A percentile compares a stretch with the other conserved stretches of the same genome.
phyloP scores from a whole-genome alignment of 2,797 vertebrate genomes.

The Tarsius wallacei region DNA sequence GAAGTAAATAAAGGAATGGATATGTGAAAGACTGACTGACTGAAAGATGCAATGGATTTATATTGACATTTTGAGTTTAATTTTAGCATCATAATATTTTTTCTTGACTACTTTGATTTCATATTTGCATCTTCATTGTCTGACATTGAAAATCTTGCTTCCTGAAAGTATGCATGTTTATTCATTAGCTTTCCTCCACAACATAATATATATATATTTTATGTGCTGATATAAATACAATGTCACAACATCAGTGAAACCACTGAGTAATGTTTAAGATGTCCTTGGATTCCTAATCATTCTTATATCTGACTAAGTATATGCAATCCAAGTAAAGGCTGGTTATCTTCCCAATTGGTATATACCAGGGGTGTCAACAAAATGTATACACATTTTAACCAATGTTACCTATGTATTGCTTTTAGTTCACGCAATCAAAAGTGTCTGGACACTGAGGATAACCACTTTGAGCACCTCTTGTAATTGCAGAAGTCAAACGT shows the following conservation, averaged over 20 bases:
- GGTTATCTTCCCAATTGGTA: neutral
- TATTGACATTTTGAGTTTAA: neutral
- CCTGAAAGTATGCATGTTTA: neutral
- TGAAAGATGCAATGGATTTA: constrained; percentile 3
- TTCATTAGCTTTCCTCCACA: neutral
- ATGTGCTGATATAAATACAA: neutral
- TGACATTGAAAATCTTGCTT: neutral
- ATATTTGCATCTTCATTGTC: neutral
- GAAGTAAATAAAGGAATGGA: neutral
- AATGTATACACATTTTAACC: no score
- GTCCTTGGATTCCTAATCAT: neutral
- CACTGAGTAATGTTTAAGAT: neutral
- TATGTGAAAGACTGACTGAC: neutral
- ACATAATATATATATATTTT: neutral
- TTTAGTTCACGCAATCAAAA: no score
- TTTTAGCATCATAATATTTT: neutral
- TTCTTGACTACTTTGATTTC: neutral
- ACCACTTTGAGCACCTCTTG: no score
- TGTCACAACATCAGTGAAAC: neutral
- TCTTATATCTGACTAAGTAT: neutral
- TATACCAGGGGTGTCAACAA: neutral
- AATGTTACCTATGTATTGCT: no score
- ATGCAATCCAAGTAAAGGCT: neutral
- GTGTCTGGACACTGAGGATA: no score
- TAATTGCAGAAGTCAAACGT: no score